Evolutionary conservation across 2,113 vertebrate species (phyloP).

Genomic region (Cebus imitator): DNA sequence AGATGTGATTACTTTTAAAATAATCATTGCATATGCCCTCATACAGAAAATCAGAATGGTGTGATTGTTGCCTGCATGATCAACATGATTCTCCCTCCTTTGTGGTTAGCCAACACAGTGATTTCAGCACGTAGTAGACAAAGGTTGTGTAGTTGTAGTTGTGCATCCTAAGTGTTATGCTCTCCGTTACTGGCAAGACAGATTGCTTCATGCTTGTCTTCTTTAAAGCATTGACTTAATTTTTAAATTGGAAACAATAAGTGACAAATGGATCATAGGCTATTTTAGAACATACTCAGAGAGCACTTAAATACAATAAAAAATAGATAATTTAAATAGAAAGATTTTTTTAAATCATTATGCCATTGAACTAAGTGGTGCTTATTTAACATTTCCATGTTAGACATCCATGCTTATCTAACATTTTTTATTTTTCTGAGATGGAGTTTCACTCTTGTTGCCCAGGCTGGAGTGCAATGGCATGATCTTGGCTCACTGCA

Average conservation of each 20-base stretch:
- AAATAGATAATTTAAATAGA: neutral
- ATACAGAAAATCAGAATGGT: neutral
- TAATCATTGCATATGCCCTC: neutral
- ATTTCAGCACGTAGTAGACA: neutral
- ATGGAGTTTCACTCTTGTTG: too few species aligned
- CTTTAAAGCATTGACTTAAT: neutral
- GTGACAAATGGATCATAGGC: neutral
- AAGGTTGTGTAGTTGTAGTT: neutral
- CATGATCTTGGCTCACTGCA: too few species aligned
- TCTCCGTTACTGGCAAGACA: neutral
- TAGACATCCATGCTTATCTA: neutral
- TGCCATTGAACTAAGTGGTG: neutral
- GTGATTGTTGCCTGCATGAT: neutral
- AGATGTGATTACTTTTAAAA: neutral
- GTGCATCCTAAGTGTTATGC: neutral
- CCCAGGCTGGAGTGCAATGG: too few species aligned
- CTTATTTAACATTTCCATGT: neutral
- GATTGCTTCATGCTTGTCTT: neutral
- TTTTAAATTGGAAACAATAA: slow-evolving; percentile 35
- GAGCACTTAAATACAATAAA: slow-evolving; percentile 1
- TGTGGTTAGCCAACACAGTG: neutral
- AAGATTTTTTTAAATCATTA: neutral
- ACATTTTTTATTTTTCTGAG: neutral
- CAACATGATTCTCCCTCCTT: neutral
- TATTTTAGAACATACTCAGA: neutral